Conservation (phyloP, 2,797 vertebrate species). For the Sebastes nivosus region DNA sequence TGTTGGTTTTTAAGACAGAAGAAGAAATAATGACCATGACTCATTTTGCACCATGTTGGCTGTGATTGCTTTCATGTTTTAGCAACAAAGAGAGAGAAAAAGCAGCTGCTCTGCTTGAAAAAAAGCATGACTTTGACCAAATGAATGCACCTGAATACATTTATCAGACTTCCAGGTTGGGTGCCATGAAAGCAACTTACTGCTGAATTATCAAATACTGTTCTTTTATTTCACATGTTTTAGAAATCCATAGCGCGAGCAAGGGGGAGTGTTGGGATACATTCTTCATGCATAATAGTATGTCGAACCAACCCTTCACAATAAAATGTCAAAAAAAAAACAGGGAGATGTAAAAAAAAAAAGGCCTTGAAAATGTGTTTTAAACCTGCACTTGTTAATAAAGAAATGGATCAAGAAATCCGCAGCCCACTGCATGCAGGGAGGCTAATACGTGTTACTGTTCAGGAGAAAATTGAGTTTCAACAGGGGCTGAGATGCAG, state of each 20-base stretch:
- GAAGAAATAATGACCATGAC: constrained; percentile 2
- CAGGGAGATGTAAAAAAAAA: no score
- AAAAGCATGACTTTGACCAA: background rate
- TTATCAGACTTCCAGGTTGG: constrained; percentile 26
- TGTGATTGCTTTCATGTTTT: constrained; percentile 23
- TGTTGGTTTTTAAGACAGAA: constrained; percentile 17
- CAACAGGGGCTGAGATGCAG: constrained; percentile 37
- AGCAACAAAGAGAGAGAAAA: background rate
- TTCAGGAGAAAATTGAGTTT: constrained; percentile 60
- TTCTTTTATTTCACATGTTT: constrained; percentile 22
- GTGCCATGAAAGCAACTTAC: constrained; percentile 15
- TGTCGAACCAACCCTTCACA: background rate
- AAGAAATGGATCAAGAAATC: background rate
- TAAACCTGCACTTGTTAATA: background rate
- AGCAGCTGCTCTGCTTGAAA: background rate
- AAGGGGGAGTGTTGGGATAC: background rate
- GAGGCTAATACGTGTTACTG: constrained; percentile 30
- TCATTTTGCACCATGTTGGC: constrained; percentile 12
- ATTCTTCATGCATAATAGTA: background rate
- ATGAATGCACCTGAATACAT: constrained; percentile 21
- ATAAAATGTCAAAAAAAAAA: background rate
- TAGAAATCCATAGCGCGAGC: background rate
- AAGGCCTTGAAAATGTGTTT: background rate
- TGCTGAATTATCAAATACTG: constrained; percentile 22
- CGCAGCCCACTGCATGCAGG: constrained; percentile 13